phyloP scores from a whole-genome alignment of 2,797 vertebrate species.

The Propithecus deckenii region DNA sequence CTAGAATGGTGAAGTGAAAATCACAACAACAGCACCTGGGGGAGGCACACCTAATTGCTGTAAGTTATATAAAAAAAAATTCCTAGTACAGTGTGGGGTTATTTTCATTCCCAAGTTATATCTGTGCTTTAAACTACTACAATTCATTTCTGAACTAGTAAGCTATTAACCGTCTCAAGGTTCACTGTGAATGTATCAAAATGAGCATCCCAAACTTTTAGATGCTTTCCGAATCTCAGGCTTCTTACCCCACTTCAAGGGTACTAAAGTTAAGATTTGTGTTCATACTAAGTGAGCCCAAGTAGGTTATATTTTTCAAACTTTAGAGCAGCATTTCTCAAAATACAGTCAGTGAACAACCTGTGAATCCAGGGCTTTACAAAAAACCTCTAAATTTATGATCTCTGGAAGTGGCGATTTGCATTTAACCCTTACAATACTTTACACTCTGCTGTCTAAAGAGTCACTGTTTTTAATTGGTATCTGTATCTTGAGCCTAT shows the following conservation, averaged over 20 bases:
- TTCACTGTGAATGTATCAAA: not conserved
- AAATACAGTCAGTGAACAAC: not conserved
- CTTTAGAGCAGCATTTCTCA: constrained; percentile 14
- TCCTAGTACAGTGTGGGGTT: not conserved
- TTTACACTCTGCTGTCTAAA: not conserved
- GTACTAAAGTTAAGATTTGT: not conserved
- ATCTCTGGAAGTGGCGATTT: not conserved
- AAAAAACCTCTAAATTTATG: not conserved
- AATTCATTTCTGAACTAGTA: constrained; percentile 5
- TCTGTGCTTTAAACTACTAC: not conserved
- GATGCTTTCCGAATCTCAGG: not conserved
- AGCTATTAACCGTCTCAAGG: not conserved
- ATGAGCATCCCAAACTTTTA: constrained; percentile 24
- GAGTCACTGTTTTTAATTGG: constrained; percentile 7
- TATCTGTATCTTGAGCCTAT: not conserved
- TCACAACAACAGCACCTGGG: not conserved
- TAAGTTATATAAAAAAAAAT: not conserved
- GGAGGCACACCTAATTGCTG: not conserved
- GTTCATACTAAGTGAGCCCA: not conserved
- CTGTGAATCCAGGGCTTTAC: not conserved
- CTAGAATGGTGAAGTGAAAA: not conserved
- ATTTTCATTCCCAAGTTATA: constrained; percentile 33
- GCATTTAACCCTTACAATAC: constrained; percentile 3
- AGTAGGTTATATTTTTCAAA: constrained; percentile 7
- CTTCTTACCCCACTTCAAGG: not conserved